A percentile compares a stretch with the other conserved stretches of the same genome.
Conservation (phyloP, 2,888 invertebrate species). For the Pammene fasciana region DNA sequence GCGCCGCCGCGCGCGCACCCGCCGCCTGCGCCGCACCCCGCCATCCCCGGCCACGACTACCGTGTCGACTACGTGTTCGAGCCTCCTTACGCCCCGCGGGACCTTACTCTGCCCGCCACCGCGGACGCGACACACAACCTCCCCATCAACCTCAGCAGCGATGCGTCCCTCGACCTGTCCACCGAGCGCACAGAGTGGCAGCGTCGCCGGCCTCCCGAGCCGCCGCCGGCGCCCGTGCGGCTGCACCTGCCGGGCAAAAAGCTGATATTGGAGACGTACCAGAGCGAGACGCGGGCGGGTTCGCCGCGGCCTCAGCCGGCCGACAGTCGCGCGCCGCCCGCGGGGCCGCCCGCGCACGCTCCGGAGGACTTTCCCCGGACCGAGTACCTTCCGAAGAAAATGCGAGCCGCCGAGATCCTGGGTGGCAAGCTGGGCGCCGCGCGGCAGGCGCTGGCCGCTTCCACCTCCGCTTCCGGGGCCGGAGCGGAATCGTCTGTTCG, state of each 20-base stretch:
- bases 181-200: constrained; percentile 73
- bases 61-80: constrained; percentile 70
- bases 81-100: constrained; percentile 61
- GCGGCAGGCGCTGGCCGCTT: constrained; percentile 54
- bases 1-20: constrained; percentile 52
- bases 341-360: constrained; percentile 45
- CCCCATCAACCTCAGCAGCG: constrained; percentile 79
- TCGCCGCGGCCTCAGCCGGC: constrained; percentile 58
- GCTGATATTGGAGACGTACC: constrained; percentile 78
- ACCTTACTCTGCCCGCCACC: constrained; percentile 58
- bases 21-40: constrained; percentile 51
- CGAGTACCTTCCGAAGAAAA: constrained; percentile 80
- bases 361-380: constrained; percentile 63
- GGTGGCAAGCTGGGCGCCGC: constrained; percentile 72
- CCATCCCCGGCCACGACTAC: constrained; percentile 61
- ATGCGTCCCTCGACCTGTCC: constrained; percentile 74
- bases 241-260: constrained; percentile 78
- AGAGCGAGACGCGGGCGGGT: constrained; percentile 69
- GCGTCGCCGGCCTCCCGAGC: constrained; percentile 71
- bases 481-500: constrained; percentile 55
- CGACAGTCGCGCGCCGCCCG: constrained; percentile 48
- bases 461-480: constrained; percentile 52
- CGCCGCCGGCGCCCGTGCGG: constrained; percentile 58
- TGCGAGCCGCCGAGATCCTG: constrained; percentile 79
- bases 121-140: constrained; percentile 68